Percentiles rank a stretch among this genome's conserved stretches.
Conservation (phyloP, 1,140 invertebrate species). For the Heliconius eleuchia region DNA sequence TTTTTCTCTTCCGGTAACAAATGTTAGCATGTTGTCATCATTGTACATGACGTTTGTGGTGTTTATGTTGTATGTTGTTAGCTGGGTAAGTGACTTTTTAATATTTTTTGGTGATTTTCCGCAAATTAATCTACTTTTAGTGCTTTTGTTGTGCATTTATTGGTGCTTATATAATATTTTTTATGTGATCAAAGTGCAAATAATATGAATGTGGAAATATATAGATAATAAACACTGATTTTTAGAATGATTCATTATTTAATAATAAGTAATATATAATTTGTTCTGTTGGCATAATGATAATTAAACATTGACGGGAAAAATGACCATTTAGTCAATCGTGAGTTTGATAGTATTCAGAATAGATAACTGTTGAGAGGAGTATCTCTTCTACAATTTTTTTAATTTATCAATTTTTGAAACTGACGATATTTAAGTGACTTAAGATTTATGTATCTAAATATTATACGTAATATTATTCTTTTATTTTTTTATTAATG, state of each 20-base stretch:
- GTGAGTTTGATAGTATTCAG: no score
- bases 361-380: no score
- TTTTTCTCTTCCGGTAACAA: background rate
- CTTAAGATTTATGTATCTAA: no score
- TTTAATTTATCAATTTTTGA: no score
- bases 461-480: no score
- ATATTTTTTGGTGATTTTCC: background rate
- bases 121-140: background rate
- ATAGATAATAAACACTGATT: background rate
- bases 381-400: no score
- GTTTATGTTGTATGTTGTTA: conserved; percentile 51
- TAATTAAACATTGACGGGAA: no score
- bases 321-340: no score
- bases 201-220: background rate
- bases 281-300: no score
- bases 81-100: conserved; percentile 52
- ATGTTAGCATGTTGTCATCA: conserved; percentile 45
- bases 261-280: background rate
- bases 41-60: conserved; percentile 46
- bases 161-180: background rate
- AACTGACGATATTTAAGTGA: no score
- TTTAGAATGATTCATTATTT: background rate
- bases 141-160: background rate
- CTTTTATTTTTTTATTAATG: no score
- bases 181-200: background rate